A percentile compares a stretch with the other conserved stretches of the same genome.
Evolutionary conservation across 2,113 vertebrate species (phyloP).

Genomic region (Sander lucioperca): DNA sequence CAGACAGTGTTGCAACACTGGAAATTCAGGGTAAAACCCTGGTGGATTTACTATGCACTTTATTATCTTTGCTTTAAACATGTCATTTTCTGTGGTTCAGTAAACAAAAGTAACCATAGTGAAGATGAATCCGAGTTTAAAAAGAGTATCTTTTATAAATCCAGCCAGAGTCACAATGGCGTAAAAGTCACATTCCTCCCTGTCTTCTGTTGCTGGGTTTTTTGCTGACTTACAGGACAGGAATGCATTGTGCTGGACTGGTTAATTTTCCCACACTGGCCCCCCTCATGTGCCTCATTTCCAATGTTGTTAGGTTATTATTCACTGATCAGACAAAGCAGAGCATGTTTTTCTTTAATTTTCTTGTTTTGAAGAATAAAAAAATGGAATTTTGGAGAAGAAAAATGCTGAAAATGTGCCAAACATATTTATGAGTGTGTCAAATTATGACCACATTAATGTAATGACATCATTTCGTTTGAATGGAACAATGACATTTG

Average conservation of each 20-base stretch:
- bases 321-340: conserved; percentile 38
- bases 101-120: not conserved
- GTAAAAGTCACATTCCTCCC: conserved; percentile 75
- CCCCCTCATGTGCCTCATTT: conserved; percentile 68
- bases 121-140: conserved; percentile 6
- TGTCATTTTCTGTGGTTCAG: not conserved
- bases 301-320: conserved; percentile 42
- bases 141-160: conserved; percentile 30
- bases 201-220: conserved; percentile 68
- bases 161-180: conserved; percentile 36
- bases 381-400: conserved; percentile 3
- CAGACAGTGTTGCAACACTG: conserved; percentile 43
- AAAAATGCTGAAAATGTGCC: conserved; percentile 33
- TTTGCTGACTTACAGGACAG: conserved; percentile 70
- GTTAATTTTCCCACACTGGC: conserved; percentile 66
- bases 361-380: not conserved
- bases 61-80: conserved; percentile 4
- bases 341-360: conserved; percentile 24
- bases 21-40: conserved; percentile 7
- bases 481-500: conserved; percentile 22
- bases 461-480: conserved; percentile 8
- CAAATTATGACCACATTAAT: conserved; percentile 1
- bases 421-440: conserved; percentile 22
- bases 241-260: conserved; percentile 75
- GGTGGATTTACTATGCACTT: not conserved